Conservation (phyloP, 2,113 vertebrate genomes). For the Perognathus longimembris region DNA sequence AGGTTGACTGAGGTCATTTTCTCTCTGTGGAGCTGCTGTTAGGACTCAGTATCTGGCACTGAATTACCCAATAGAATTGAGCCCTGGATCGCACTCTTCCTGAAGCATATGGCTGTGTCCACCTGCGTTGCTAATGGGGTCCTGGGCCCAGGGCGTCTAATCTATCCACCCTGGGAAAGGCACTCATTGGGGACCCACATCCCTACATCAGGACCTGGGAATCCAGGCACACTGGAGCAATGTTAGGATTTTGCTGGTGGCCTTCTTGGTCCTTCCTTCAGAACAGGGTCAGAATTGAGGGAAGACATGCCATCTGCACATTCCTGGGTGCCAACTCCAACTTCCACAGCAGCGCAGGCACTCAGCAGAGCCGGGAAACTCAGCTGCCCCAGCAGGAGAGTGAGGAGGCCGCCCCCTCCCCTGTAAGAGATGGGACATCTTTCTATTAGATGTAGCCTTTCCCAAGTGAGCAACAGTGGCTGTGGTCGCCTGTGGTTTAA, state of each 20-base stretch:
- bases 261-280: background rate
- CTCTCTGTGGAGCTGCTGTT: background rate
- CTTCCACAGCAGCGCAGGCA: background rate
- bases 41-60: background rate
- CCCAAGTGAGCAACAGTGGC: constrained; percentile 50
- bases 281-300: background rate
- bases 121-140: background rate
- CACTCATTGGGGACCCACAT: background rate
- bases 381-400: background rate
- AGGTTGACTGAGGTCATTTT: background rate
- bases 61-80: too few relatives aligned
- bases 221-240: background rate
- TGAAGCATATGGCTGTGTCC: too few relatives aligned
- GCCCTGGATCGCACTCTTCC: too few relatives aligned
- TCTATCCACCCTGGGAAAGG: background rate
- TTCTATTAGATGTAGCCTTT: constrained; percentile 65
- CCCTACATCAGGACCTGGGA: background rate
- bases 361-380: too few relatives aligned
- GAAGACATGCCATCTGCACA: background rate
- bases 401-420: background rate
- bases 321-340: background rate
- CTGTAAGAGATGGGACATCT: background rate
- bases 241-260: background rate
- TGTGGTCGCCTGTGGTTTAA: constrained; percentile 87
- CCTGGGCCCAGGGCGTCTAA: background rate